These are phyloP conservation scores for Monochamus alternatus DNA, from an alignment of 2,888 invertebrate species.

Conservation along the genomic window DNA sequence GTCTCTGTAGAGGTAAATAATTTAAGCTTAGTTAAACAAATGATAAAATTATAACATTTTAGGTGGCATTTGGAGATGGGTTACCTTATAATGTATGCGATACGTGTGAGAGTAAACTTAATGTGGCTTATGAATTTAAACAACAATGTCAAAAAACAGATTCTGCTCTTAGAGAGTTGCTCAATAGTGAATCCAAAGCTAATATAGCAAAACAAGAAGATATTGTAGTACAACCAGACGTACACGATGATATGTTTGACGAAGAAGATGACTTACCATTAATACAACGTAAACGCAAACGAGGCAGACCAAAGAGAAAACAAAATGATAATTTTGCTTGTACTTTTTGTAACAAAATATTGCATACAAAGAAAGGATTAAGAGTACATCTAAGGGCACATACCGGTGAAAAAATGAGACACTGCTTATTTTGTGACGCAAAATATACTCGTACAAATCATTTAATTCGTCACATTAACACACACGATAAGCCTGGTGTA, in stretches of 20 bases:
- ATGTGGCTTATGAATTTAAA: conserved; percentile 68
- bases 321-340: conserved; percentile 60
- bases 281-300: conserved; percentile 51
- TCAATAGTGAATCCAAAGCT: conserved; percentile 42
- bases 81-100: conserved; percentile 67
- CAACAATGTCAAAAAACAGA: conserved; percentile 69
- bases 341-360: conserved; percentile 64
- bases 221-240: conserved; percentile 61
- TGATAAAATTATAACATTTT: conserved; percentile 36
- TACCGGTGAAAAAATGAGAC: conserved; percentile 65
- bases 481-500: conserved; percentile 60
- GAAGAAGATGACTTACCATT: conserved; percentile 59
- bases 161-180: conserved; percentile 62
- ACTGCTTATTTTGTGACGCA: conserved; percentile 65
- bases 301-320: conserved; percentile 53
- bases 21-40: neutral
- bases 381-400: conserved; percentile 66
- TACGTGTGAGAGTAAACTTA: conserved; percentile 67
- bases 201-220: conserved; percentile 54
- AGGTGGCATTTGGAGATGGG: conserved; percentile 67
- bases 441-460: conserved; percentile 67
- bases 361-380: conserved; percentile 64
- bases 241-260: conserved; percentile 53
- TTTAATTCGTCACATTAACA: conserved; percentile 65
- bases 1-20: conserved; percentile 66